Conservation (phyloP, 2,113 vertebrate genomes). For the Turnix velox region DNA sequence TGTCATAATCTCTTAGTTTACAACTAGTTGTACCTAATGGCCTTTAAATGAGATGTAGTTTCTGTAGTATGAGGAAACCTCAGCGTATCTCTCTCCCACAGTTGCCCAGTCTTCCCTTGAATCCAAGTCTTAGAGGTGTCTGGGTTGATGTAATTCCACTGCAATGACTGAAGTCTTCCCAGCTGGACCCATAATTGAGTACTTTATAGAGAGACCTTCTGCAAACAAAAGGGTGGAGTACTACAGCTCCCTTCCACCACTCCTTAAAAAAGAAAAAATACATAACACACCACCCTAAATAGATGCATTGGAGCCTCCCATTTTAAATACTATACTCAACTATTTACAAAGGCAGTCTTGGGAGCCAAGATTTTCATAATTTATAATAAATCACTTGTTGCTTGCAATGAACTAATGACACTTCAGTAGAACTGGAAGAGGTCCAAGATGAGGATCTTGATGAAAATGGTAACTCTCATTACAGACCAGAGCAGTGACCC, state of each 20-base stretch:
- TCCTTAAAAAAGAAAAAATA: not conserved
- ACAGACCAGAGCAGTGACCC: not conserved
- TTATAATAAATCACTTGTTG: slow-evolving; percentile 27
- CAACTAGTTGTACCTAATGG: not conserved
- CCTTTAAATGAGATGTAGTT: not conserved
- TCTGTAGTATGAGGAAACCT: not conserved
- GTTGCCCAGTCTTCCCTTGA: not conserved
- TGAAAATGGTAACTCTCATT: not conserved
- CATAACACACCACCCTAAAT: not conserved
- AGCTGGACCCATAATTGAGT: not conserved
- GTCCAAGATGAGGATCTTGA: not conserved
- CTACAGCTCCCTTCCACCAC: not conserved
- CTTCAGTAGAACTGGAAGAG: slow-evolving; percentile 14
- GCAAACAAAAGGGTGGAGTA: not conserved
- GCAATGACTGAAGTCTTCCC: not conserved
- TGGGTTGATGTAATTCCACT: not conserved
- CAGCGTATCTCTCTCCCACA: not conserved
- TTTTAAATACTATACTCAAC: not conserved
- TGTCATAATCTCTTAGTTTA: not conserved
- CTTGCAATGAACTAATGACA: not conserved
- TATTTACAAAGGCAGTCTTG: not conserved
- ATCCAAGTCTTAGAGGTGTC: not conserved
- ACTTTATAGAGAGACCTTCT: not conserved
- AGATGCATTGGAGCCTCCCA: not conserved
- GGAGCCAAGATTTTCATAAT: slow-evolving; percentile 14